Evolutionary conservation across 1,140 invertebrate genomes (phyloP), one percentile per base, ranked within the genome.

Genomic region (Holcopasites calliopsidis): DNA sequence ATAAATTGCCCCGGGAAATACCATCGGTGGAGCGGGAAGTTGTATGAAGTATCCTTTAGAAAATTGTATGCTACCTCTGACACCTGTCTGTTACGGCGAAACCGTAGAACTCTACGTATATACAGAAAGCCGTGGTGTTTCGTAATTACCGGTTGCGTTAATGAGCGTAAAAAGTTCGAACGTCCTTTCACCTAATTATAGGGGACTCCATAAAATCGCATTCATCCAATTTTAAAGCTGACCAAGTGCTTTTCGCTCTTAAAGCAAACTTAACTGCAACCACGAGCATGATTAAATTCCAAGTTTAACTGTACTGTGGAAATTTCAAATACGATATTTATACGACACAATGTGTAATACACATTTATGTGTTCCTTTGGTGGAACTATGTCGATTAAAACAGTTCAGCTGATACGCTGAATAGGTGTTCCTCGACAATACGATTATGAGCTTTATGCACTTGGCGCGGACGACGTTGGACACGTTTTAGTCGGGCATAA

Each of bases 401-500:
- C 26, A 16, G 16, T n/a, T 47, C 13, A 1, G 16, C 11, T 16
- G 52, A 57, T 58, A 31, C 33, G 23, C 18, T 69, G 33, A 57
- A 69, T 10, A 18, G 23, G n/a, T n/a, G n/a, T n/a, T n/a, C n/a
- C 18, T 47, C 33, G 69, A 62, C 60, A 54, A 73, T 40, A 28
- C 31, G 60, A 65, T 65, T 54, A 65, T 64, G 44, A 65, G 50
- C 70, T 75, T 60, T 76, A 71, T 55, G 57, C 71, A 64, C 66
- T 61, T 61, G 13, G 33, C 33, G 6, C 21, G 18, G 44, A 11
- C 26, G 47, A 33, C 38, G 71, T 44, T 65, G 38, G 16, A 66
- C 42, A 42, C 44, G 44, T 74, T 80, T 80, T 62, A 62, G 61
- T 64, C 21, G 35, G 64, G 74, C 58, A 80, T 77, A 77, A 82